Evolutionary conservation across 2,888 invertebrate genomes (phyloP), one percentile per base, ranked within the genome.

Genomic region (Hyposoter didymator): DNA sequence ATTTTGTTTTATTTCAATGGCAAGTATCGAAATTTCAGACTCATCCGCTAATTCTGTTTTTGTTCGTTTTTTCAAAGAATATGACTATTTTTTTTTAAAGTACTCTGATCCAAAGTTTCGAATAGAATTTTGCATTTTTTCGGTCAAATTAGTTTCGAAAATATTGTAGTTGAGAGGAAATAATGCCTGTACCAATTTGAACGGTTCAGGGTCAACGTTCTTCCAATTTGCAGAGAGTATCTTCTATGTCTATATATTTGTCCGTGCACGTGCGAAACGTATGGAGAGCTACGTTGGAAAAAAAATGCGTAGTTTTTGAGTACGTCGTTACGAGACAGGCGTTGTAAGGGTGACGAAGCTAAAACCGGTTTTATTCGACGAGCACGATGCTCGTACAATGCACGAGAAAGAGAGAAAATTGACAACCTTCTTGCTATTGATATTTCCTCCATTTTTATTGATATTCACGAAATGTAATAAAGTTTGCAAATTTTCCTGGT

Each of bases 321-420:
- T 72, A 49, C 78, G 86, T 85, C 84, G 85, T 88, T 82, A 88
- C 87, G 82, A 87, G 88, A 84, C 64, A 69, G 59, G 52, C 45
- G 66, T 43, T 82, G 39, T 39, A 62, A 64, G 84, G 87, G 70
- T 62, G 87, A 85, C 59, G 59, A 12, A 86, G 89, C 78, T 88
- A 84, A 66, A 91, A 91, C 91, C 91, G 92, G 91, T 91, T 91
- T 86, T 78, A 84, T 88, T 84, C 83, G 87, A 87, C 75, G 0
- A 39, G 87, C 89, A 89, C 80, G 47, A 64, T 75, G 59, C 74
- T 69, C 62, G 73, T 69, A 49, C 70, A 80, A 59, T 59, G 28
- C 59, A 28, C 59, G 28, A 59, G 5, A 5, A 59, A 28, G 5
- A 28, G 14, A 47, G 47, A 49, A 47, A 28, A 45, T 45, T 45